Evolutionary conservation across 2,888 invertebrate genomes (phyloP), one percentile per base, ranked within the genome.

Genomic region (Ptychoptera contaminata): DNA sequence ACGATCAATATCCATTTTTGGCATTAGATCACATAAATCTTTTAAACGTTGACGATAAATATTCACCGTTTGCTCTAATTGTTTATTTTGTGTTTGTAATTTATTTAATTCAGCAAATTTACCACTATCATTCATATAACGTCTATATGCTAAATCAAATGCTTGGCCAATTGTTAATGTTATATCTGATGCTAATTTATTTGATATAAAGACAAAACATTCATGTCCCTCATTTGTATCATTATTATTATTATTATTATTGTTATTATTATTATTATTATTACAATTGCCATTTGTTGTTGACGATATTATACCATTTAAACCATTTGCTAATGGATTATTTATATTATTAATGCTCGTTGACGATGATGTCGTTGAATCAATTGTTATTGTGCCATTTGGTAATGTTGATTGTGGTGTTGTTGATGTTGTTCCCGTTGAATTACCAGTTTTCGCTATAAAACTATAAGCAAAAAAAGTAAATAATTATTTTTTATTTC

Each of bases 111-210:
- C 93, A 47, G 88, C 69, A 61, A 88, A 87, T 62, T 84, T 84
- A 46, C 88, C 88, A 45, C 87, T 87, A 49, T 88, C 88, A 61
- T 91, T 94, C 57, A 96, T 70, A 68, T 92, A 96, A 58, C 88
- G 76, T 63, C 83, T 85, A 70, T 96, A 97, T 30, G 96, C 97
- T 59, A 97, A 72, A 69, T 97, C 96, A 65, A 97, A 97, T 0
- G 97, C 96, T 67, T 97, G 96, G 9, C 97, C 97, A 54, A 97
- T 94, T 10, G 96, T 97, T 49, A 97, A 69, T 37, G 96, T 97
- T 49, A 97, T 96, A 62, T 97, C 94, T 56, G 96, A 94, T 2
- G 96, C 94, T 59, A 96, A 69, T 69, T 96, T 96, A 55, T 96
- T 96, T 49, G 93, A 93, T 49, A 93, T 85, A 61, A 97, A 97